Evolutionary conservation across 2,113 vertebrate genomes (phyloP).

Genomic region (Cariama cristata): DNA sequence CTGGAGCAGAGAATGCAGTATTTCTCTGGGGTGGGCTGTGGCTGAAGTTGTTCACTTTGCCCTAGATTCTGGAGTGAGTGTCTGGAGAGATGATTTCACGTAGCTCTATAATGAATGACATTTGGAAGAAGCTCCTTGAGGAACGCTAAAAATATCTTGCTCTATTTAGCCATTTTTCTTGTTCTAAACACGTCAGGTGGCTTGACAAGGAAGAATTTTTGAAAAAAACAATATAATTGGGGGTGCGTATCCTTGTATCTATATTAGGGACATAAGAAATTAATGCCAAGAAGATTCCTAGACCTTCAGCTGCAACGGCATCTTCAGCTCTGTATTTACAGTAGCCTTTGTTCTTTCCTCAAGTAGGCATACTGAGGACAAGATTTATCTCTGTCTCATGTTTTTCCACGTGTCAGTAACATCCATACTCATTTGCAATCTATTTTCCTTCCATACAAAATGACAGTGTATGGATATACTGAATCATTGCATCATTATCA

Average conservation of each 20-base stretch:
- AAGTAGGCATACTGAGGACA: neutral
- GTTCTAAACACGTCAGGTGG: neutral
- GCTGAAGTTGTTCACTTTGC: slow-evolving; percentile 9
- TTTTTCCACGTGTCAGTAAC: neutral
- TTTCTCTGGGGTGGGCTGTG: slow-evolving; percentile 31
- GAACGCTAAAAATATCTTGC: slow-evolving; percentile 23
- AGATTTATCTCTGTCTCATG: neutral
- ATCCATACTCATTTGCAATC: neutral
- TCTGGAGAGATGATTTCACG: neutral
- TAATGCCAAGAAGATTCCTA: neutral
- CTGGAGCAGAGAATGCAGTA: neutral
- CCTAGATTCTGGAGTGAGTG: neutral
- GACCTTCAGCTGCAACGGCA: neutral
- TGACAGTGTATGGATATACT: neutral
- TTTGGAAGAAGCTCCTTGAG: slow-evolving; percentile 34
- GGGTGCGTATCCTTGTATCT: neutral
- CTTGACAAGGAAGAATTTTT: neutral
- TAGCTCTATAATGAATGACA: slow-evolving; percentile 2
- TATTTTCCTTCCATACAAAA: neutral
- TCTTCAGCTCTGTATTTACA: neutral
- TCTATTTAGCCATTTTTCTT: neutral
- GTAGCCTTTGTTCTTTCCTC: neutral
- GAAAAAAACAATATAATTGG: neutral
- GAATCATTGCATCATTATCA: neutral
- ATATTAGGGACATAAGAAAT: neutral